Base-by-base conservation (phyloP, 2,888 invertebrate genomes). In the Pristionchus entomophagus region DNA sequence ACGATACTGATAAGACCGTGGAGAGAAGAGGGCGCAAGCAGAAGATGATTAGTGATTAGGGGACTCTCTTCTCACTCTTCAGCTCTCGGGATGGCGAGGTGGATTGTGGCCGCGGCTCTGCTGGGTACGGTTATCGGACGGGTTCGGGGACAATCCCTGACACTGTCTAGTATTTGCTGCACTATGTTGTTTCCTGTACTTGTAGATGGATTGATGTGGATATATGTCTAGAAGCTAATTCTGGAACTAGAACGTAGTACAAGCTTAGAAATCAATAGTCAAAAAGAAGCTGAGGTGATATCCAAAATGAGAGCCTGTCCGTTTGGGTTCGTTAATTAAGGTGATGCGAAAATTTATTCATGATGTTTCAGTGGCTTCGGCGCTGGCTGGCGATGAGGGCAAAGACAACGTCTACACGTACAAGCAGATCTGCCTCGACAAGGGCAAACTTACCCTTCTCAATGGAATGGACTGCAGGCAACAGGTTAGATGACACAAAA, bases 361-460 rank as follows among this genome's bases (percentile, higher is more conserved):
- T n/a, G n/a, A n/a, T n/a, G 32, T 65, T 73, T 35, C 59, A 82
- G 82, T 82, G n/a, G 38, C 56, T 17, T 38, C 29, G 3, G 56
- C 41, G n/a, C 38, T 82, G 17, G 59, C 82, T 22, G 26, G 38
- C 12, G 51, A 59, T 35, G 56, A 53, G 59, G 92, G 92, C n/a
- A 65, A 80, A 12, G 92, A 92, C 85, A 88, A 86, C 32, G 81
- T 88, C 35, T 92, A 92, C 88, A 91, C 90, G 19, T 92, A 92
- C 90, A 92, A 92, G 85, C 90, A 90, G 83, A 87, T 92, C 32
- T 92, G 92, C 86, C 45, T 90, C 53, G 91, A 92, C 14, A 91
- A 92, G 73, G 88, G 90, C 29, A 90, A 90, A 84, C 89, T 91
- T 17, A 85, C 86, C 56, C 86, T 90, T 73, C 83, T 88, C 12